Evolutionary conservation across 1,140 invertebrate genomes (phyloP).

Genomic region (Magallana angulata): DNA sequence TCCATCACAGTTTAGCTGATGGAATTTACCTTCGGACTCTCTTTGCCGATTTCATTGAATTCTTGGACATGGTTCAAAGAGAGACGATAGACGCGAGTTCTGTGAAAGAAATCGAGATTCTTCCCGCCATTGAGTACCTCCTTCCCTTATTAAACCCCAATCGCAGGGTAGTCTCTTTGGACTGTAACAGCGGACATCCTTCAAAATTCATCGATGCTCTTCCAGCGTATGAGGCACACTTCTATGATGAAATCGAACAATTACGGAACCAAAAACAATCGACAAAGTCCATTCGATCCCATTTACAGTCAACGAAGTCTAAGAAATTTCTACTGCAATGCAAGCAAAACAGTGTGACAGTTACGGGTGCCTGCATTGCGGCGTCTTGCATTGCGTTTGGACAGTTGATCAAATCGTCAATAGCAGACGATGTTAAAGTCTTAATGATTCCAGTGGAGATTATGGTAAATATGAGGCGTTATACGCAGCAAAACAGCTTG

Average conservation of each 20-base stretch:
- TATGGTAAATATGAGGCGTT: slow-evolving; percentile 51
- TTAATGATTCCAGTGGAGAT: slow-evolving; percentile 47
- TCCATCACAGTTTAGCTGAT: slow-evolving; percentile 45
- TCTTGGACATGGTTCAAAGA: slow-evolving; percentile 46
- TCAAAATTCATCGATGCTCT: slow-evolving; percentile 9
- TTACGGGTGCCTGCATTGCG: slow-evolving; percentile 41
- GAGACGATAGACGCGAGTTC: background rate
- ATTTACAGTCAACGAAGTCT: background rate
- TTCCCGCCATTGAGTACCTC: slow-evolving; percentile 48
- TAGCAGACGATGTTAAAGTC: slow-evolving; percentile 3
- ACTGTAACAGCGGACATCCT: background rate
- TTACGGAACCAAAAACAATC: slow-evolving; percentile 3
- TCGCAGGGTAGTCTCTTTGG: background rate
- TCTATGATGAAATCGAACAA: slow-evolving; percentile 20
- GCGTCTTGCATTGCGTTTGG: slow-evolving; percentile 38
- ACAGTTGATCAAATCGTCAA: slow-evolving; percentile 2
- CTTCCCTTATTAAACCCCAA: slow-evolving; percentile 16
- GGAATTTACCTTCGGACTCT: slow-evolving; percentile 41
- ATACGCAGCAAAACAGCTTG: slow-evolving; percentile 35
- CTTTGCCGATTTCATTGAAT: slow-evolving; percentile 50
- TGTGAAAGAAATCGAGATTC: slow-evolving; percentile 30
- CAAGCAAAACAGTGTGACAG: slow-evolving; percentile 44
- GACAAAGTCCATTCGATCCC: slow-evolving; percentile 21
- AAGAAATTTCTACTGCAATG: background rate
- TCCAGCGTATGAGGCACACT: slow-evolving; percentile 15